phyloP scores from a whole-genome alignment of 2,888 invertebrate genomes.

The Invenusta paracnida region DNA sequence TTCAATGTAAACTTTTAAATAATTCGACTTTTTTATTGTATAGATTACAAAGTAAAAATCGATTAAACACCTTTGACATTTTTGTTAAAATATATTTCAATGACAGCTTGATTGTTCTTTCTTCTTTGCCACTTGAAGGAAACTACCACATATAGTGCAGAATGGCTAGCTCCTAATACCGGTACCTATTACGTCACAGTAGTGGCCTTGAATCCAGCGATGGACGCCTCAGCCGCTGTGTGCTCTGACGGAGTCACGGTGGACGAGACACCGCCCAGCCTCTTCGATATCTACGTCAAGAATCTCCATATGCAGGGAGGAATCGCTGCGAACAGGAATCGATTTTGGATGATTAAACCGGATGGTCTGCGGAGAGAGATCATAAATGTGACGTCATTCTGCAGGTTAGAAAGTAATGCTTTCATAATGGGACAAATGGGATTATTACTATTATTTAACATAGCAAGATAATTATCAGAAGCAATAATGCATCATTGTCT shows the following conservation, averaged over 20 bases:
- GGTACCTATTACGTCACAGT: slow-evolving; percentile 49
- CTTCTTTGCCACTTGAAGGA: not conserved
- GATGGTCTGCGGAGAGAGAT: slow-evolving; percentile 33
- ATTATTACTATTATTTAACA: too few relatives aligned
- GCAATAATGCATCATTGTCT: too few relatives aligned
- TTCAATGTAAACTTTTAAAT: too few relatives aligned
- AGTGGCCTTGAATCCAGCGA: slow-evolving; percentile 50
- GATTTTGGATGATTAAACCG: not conserved
- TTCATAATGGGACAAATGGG: too few relatives aligned
- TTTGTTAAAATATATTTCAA: too few relatives aligned
- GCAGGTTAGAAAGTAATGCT: not conserved
- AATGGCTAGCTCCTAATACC: slow-evolving; percentile 45
- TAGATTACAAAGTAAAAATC: too few relatives aligned
- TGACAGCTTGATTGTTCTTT: too few relatives aligned
- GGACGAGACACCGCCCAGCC: slow-evolving; percentile 44
- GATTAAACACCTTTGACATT: too few relatives aligned
- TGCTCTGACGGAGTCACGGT: slow-evolving; percentile 51
- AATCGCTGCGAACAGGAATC: slow-evolving; percentile 31
- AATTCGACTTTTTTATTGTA: too few relatives aligned
- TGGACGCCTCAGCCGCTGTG: slow-evolving; percentile 48
- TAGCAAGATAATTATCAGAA: too few relatives aligned
- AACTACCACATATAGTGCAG: slow-evolving; percentile 37
- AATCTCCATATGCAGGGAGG: slow-evolving; percentile 46
- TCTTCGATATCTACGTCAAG: slow-evolving; percentile 46
- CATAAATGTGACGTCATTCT: not conserved